A percentile compares a stretch with the other conserved stretches of the same genome.
Evolutionary conservation across 1,140 invertebrate species (phyloP).

Genomic region (Camponotus pennsylvanicus): DNA sequence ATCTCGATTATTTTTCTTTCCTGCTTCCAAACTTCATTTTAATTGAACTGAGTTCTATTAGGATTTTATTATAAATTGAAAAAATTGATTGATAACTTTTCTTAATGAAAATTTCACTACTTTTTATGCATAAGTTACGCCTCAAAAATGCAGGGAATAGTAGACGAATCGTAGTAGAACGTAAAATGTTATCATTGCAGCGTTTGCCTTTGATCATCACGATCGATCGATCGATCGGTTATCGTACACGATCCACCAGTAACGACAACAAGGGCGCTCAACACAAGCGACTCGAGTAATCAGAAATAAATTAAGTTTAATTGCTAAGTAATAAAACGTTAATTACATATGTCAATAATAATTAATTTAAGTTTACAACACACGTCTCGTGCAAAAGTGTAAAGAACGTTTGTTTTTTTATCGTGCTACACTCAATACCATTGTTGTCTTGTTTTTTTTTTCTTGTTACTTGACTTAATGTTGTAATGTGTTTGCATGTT

Average conservation of each 20-base stretch:
- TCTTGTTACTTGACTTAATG: constrained; percentile 80
- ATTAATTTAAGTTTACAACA: constrained; percentile 85
- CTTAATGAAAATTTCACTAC: background rate
- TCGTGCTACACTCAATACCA: constrained; percentile 78
- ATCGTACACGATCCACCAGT: constrained; percentile 8
- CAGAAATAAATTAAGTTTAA: constrained; percentile 85
- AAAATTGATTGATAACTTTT: background rate
- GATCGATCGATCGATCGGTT: constrained; percentile 17
- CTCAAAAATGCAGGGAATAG: background rate
- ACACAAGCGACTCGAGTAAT: constrained; percentile 80
- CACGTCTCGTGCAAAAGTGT: constrained; percentile 87
- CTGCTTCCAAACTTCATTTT: background rate
- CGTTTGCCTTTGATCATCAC: background rate
- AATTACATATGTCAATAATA: constrained; percentile 84
- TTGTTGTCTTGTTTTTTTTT: constrained; percentile 73
- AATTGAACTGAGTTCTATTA: background rate
- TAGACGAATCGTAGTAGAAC: no score
- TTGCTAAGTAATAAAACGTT: constrained; percentile 86
- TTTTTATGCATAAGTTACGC: background rate
- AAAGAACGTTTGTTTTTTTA: constrained; percentile 83
- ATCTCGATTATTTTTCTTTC: background rate
- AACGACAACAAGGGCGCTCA: constrained; percentile 71
- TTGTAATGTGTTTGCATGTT: constrained; percentile 4
- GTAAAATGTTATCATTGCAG: background rate
- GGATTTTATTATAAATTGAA: constrained; percentile 3